Conservation (phyloP, 2,888 invertebrate genomes). For the Agrochola macilenta region DNA sequence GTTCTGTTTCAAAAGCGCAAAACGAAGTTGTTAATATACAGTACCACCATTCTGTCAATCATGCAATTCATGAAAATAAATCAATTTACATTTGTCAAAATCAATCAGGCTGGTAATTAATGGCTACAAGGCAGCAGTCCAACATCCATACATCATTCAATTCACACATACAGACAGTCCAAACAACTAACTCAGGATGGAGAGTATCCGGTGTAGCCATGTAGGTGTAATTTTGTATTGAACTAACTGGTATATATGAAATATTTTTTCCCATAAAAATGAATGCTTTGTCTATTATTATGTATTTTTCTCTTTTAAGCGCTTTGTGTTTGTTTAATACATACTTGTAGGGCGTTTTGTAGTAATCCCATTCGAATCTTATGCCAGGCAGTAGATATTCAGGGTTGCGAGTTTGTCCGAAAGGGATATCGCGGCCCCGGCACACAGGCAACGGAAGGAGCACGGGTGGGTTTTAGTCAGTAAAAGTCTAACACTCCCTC, state of each 20-base stretch:
- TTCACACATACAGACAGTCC: slow-evolving; percentile 46
- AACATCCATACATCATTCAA: slow-evolving; percentile 34
- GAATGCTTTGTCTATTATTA: no score
- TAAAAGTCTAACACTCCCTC: no score
- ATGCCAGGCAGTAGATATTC: neutral
- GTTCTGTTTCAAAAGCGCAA: neutral
- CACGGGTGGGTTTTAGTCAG: no score
- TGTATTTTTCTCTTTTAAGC: no score
- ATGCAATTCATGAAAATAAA: slow-evolving; percentile 39
- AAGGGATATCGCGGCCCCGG: no score
- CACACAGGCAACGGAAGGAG: no score
- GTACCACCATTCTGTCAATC: slow-evolving; percentile 10
- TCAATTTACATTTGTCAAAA: slow-evolving; percentile 53
- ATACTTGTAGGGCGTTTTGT: neutral
- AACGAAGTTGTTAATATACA: neutral
- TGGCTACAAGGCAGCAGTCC: slow-evolving; percentile 24
- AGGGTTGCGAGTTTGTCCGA: no score
- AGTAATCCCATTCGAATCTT: neutral
- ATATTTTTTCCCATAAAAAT: neutral
- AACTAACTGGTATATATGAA: no score
- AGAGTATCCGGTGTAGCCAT: slow-evolving; percentile 13
- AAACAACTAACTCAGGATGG: slow-evolving; percentile 19
- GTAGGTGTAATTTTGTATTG: neutral
- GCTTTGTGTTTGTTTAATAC: no score
- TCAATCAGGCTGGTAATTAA: slow-evolving; percentile 45